These are phyloP conservation scores for Euschistus heros DNA, from an alignment of 1,140 invertebrate species.

Conservation along the genomic window DNA sequence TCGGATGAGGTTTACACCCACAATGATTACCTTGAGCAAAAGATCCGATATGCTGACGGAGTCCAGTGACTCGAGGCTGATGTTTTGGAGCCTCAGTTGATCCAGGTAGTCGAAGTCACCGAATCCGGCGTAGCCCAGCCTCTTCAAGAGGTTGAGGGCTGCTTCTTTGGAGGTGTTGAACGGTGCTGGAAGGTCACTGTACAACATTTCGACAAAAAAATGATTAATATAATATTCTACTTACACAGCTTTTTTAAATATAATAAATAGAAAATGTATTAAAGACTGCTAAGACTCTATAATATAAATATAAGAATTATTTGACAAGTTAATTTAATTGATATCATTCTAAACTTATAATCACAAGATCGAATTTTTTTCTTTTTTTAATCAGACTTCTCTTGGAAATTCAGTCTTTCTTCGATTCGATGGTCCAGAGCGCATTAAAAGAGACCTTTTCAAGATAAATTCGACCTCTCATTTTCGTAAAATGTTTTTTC, in stretches of 20 bases:
- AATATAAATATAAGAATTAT: too few relatives aligned
- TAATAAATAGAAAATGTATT: neutral
- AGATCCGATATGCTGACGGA: conserved; percentile 27
- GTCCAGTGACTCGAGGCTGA: neutral
- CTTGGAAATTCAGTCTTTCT: too few relatives aligned
- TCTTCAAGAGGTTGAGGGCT: conserved; percentile 24
- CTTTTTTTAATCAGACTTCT: too few relatives aligned
- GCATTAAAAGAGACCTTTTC: too few relatives aligned
- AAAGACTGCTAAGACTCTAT: neutral
- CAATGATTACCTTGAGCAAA: conserved; percentile 23
- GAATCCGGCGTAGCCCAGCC: conserved; percentile 27
- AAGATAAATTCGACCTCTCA: too few relatives aligned
- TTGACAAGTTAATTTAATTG: too few relatives aligned
- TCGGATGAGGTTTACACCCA: too few relatives aligned
- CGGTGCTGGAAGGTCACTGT: conserved; percentile 21
- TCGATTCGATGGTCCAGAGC: too few relatives aligned
- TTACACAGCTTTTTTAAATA: too few relatives aligned
- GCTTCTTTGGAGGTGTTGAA: conserved; percentile 13
- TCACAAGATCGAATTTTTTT: too few relatives aligned
- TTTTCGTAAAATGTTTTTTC: too few relatives aligned
- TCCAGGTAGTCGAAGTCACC: conserved; percentile 31
- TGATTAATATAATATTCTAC: neutral
- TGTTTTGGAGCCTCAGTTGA: conserved; percentile 19
- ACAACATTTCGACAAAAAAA: neutral
- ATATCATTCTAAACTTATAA: too few relatives aligned